Percentiles rank a stretch among this genome's conserved stretches.
phyloP scores from a whole-genome alignment of 2,888 invertebrate species.

The Mylabris sibirica region DNA sequence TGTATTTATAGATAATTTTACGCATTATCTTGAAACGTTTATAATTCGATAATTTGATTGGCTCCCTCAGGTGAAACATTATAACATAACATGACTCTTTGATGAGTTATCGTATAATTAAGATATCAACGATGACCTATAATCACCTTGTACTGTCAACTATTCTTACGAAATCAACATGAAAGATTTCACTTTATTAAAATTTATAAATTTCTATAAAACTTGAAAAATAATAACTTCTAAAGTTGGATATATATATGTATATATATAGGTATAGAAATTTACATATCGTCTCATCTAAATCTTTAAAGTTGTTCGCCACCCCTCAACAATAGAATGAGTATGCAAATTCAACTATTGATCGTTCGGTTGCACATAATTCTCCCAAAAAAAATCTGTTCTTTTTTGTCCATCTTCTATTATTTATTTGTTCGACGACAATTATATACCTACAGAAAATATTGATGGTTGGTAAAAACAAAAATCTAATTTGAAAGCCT shows the following conservation, averaged over 20 bases:
- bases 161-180: too few species aligned
- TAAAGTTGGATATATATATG: not conserved
- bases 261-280: too few species aligned
- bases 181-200: not conserved
- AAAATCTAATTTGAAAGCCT: not conserved
- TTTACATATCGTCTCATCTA: conserved; percentile 4
- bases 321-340: conserved; percentile 1
- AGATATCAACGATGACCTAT: not conserved
- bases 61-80: not conserved
- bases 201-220: not conserved
- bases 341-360: conserved; percentile 11
- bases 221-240: not conserved
- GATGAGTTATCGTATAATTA: not conserved
- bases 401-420: not conserved
- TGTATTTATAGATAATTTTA: not conserved
- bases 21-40: not conserved
- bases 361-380: conserved; percentile 13
- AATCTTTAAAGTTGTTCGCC: conserved; percentile 17
- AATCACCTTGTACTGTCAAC: not conserved
- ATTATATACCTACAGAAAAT: not conserved
- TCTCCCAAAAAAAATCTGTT: not conserved
- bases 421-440: not conserved
- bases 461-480: not conserved
- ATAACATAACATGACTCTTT: not conserved
- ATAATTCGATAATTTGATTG: conserved; percentile 6